Conservation (phyloP, 2,113 vertebrate species). For the Periophthalmodon schlosseri region DNA sequence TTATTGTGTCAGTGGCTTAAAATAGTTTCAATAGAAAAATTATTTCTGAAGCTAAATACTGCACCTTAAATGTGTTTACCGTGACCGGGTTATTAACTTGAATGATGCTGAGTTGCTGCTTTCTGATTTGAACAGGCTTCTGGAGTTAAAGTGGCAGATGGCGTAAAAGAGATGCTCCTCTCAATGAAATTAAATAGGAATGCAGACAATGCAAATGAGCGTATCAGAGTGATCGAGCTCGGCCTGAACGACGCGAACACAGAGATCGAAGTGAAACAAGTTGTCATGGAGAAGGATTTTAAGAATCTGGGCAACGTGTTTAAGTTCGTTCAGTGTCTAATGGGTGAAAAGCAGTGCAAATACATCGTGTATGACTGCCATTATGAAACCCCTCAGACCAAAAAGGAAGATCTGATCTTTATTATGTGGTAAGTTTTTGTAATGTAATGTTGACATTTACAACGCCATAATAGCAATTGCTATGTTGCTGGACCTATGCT, state of each 20-base stretch:
- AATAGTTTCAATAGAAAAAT: not conserved
- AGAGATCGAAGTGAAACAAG: slow-evolving; percentile 60
- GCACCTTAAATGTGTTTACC: not conserved
- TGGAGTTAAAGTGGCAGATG: slow-evolving; percentile 76
- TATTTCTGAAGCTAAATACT: not conserved
- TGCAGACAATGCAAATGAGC: slow-evolving; percentile 59
- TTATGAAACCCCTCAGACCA: slow-evolving; percentile 76
- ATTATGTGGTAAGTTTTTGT: slow-evolving; percentile 78
- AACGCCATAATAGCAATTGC: not conserved
- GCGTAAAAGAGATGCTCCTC: slow-evolving; percentile 61
- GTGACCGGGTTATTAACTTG: not conserved
- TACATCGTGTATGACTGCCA: slow-evolving; percentile 84
- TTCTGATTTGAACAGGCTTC: slow-evolving; percentile 76
- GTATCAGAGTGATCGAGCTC: slow-evolving; percentile 68
- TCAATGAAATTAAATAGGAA: slow-evolving; percentile 78
- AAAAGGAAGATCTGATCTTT: slow-evolving; percentile 85
- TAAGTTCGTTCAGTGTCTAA: slow-evolving; percentile 53
- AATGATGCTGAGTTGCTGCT: not conserved
- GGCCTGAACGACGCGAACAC: slow-evolving; percentile 48
- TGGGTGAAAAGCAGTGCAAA: slow-evolving; percentile 59
- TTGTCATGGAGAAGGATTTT: slow-evolving; percentile 51
- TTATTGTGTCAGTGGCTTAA: not conserved
- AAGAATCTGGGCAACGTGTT: slow-evolving; percentile 70
- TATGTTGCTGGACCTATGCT: not conserved
- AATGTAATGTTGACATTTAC: not conserved